Evolutionary conservation across 2,797 vertebrate genomes (phyloP), one percentile per base, ranked within the genome.

Genomic region (Botia almorhae): DNA sequence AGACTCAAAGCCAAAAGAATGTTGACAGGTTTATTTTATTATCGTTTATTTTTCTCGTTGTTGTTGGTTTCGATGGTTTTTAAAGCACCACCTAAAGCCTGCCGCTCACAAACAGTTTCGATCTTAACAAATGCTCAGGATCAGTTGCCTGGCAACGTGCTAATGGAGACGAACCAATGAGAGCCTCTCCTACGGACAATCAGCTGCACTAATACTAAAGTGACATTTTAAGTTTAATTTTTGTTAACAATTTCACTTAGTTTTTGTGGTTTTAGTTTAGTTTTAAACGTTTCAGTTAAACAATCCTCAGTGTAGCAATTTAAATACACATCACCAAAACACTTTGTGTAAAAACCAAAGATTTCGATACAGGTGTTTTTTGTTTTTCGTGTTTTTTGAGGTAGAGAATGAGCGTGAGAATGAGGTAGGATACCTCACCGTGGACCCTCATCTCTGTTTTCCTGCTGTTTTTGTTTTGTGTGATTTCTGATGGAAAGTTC

Each of bases 1-100:
- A 84, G 89, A 89, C 91, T 93, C 87, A 88, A 91, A 91, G 85
- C 91, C 92, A 92, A 92, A 94, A 94, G 93, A 94, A 94, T 95
- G 93, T 94, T 82, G 83, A 84, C 50, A 53, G 60, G 51, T 91
- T 85, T 74, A 72, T 86, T 82, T 82, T 73, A n/a, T 83, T 87
- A 89, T 90, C 81, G 90, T 46, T 46, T 87, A 85, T 74, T 82
- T 72, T 88, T 87, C 87, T n/a, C n/a, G n/a, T 87, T 85, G 82
- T 81, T 69, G 84, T 85, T 78, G 70, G 73, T 80, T 85, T 89
- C 33, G 4, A 5, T 33, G 87, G 84, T 87, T 89, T 78, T 46
- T 85, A 23, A 61, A 89, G 75, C 87, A 84, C 81, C 83, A 80
- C 82, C 82, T 58, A 77, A 78, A 87, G 74, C 84, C 78, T 83